Conservation (phyloP, 2,113 vertebrate genomes). For the Actenoides hombroni region DNA sequence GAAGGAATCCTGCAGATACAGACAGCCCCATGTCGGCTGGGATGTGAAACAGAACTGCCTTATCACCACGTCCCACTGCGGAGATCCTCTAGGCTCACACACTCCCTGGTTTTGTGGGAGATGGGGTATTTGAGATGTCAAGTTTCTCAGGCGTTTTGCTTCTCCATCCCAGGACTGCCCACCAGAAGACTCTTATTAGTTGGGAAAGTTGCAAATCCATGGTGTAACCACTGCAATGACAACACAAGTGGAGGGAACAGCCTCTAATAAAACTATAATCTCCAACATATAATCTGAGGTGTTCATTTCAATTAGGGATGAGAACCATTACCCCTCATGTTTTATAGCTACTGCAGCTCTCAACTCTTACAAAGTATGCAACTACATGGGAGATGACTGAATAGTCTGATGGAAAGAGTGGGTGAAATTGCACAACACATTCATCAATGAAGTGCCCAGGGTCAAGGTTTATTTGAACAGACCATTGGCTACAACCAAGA, state of each 20-base stretch:
- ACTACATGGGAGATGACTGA: neutral
- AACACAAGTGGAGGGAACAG: neutral
- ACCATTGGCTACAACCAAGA: neutral
- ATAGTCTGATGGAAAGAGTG: neutral
- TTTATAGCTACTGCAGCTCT: neutral
- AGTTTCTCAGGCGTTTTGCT: conserved; percentile 8
- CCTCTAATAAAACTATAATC: neutral
- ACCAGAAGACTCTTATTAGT: neutral
- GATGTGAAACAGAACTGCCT: neutral
- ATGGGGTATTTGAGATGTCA: neutral
- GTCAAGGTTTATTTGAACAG: neutral
- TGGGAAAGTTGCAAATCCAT: neutral
- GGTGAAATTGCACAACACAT: neutral
- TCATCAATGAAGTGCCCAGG: neutral
- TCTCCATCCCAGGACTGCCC: neutral
- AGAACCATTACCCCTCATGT: neutral
- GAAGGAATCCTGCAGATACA: neutral
- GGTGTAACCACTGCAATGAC: neutral
- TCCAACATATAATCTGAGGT: neutral
- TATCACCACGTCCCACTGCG: neutral
- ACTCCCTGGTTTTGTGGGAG: neutral
- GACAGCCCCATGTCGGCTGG: neutral
- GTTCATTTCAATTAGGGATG: neutral
- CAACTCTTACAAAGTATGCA: neutral
- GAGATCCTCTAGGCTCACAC: neutral